Base-by-base conservation (phyloP, 2,888 invertebrate species). In the Dione juno region DNA sequence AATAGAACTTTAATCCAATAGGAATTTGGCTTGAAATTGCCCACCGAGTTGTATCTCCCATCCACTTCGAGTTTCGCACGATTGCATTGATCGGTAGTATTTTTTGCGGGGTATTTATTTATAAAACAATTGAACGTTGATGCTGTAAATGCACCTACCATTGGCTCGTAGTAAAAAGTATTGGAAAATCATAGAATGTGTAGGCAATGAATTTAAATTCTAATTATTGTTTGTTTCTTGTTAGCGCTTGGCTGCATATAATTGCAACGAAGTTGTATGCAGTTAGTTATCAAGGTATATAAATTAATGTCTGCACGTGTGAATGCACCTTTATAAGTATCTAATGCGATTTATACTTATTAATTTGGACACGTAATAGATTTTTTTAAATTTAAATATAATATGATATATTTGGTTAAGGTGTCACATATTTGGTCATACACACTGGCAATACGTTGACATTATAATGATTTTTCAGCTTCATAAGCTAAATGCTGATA, bases 121-220 rank as follows among this genome's bases (percentile, higher is more conserved):
- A 92, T 92, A 93, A 93, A 92, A 93, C 92, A 93, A 92, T 93
- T 87, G 92, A 88, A 88, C 86, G 87, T 88, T 86, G 81, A 84
- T 80, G 85, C 88, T 86, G 89, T 90, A 87, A 90, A 89, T 85
- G 89, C 84, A 85, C 87, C 86, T 92, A 91, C 91, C 82, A 89
- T 80, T 84, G 85, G 84, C 80, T 82, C 80, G 80, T 77, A 59
- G 54, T 66, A 82, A 82, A 84, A 83, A 79, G 71, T 63, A 71
- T 71, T 76, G 66, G 74, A 77, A 77, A 76, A 76, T 74, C 75
- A 80, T 80, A 78, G 74, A 69, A 67, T 69, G 74, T 37, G 45
- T 28, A 61, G 43, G 76, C 72, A 74, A 76, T 78, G 78, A 76
- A 77, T 77, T 79, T 78, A 73, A 74, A 72, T 77, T 78, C 76